Conservation (phyloP, 2,113 vertebrate genomes). For the Gavia stellata region DNA sequence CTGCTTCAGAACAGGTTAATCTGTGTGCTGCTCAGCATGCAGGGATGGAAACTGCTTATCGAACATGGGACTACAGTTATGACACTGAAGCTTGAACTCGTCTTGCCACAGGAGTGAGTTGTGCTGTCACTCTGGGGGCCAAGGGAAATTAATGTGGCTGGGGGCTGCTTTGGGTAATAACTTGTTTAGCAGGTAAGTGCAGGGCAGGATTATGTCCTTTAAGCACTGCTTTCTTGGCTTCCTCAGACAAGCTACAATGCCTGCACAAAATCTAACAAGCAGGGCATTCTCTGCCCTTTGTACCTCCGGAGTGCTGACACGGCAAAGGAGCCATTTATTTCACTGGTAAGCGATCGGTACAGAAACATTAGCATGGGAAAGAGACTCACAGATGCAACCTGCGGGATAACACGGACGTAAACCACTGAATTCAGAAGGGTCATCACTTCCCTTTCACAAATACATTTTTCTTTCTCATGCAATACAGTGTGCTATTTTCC, state of each 20-base stretch:
- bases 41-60: neutral
- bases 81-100: neutral
- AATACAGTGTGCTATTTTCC: neutral
- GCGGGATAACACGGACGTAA: accelerated
- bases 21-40: neutral
- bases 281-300: neutral
- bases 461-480: neutral
- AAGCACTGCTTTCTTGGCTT: neutral
- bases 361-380: neutral
- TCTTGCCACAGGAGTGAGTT: neutral
- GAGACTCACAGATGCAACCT: neutral
- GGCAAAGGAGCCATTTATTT: neutral
- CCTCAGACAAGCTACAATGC: neutral
- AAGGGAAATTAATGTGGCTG: no score
- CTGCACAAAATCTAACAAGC: neutral
- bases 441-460: neutral
- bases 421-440: neutral
- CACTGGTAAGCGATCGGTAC: neutral
- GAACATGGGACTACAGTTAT: accelerated
- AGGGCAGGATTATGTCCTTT: neutral
- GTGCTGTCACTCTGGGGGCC: neutral
- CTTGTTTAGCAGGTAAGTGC: neutral
- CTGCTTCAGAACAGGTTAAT: neutral
- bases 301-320: neutral
- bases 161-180: neutral